Conservation (phyloP, 2,888 invertebrate genomes). For the Rotaria magnacalcarata region DNA sequence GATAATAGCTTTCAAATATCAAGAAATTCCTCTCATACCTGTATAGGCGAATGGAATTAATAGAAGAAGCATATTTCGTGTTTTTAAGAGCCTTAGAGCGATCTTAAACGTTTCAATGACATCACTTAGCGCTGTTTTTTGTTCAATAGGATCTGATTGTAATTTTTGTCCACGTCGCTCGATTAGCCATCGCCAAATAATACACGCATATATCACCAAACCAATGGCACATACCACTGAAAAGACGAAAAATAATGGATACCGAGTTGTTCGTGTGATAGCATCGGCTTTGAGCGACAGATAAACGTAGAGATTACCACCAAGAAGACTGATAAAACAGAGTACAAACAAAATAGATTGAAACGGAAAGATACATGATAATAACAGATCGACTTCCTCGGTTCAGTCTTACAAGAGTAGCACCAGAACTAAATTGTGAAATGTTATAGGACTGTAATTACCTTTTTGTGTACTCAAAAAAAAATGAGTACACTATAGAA, state of each 20-base stretch:
- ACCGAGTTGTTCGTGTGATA: conserved; percentile 44
- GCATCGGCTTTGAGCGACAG: conserved; percentile 36
- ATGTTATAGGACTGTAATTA: too few relatives aligned
- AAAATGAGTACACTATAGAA: too few relatives aligned
- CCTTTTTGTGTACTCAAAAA: too few relatives aligned
- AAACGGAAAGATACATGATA: too few relatives aligned
- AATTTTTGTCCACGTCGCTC: background rate
- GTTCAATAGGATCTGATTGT: background rate
- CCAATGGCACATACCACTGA: conserved; percentile 9
- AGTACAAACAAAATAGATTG: background rate
- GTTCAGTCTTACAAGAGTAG: too few relatives aligned
- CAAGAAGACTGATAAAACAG: background rate
- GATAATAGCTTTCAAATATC: too few relatives aligned
- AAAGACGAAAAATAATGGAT: conserved; percentile 27
- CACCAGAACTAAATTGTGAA: too few relatives aligned
- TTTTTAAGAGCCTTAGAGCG: conserved; percentile 71
- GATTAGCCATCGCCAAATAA: background rate
- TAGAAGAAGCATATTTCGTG: conserved; percentile 77
- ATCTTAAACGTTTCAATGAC: background rate
- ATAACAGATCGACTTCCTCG: too few relatives aligned
- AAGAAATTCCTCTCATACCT: conserved; percentile 60
- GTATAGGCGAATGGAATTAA: conserved; percentile 83
- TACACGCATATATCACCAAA: background rate
- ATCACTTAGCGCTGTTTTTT: background rate
- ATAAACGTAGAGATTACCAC: background rate